A percentile compares a stretch with the other conserved stretches of the same genome.
phyloP scores from a whole-genome alignment of 2,797 vertebrate genomes.

The Spinus pinus region DNA sequence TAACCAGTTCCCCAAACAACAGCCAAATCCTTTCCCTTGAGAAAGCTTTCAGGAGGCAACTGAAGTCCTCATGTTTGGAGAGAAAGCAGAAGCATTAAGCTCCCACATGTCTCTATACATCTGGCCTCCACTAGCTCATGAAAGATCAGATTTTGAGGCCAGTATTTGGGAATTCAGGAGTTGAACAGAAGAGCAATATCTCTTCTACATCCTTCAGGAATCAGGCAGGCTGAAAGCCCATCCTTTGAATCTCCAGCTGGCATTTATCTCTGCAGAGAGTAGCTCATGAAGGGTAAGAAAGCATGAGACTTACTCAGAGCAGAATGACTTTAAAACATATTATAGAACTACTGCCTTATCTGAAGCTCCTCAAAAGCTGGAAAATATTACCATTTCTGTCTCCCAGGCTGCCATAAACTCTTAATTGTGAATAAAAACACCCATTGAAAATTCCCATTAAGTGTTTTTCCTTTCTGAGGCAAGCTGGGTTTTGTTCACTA shows the following conservation, averaged over 20 bases:
- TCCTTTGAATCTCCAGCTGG: slow-evolving; percentile 7
- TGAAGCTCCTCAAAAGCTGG: slow-evolving; percentile 1
- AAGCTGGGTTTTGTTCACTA: slow-evolving; percentile 1
- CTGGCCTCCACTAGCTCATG: neutral
- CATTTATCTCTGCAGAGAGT: neutral
- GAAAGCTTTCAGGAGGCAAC: slow-evolving; percentile 14
- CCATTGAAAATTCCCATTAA: slow-evolving; percentile 25
- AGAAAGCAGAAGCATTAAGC: slow-evolving; percentile 26
- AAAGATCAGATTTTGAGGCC: neutral
- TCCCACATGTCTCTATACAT: neutral
- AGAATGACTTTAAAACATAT: neutral
- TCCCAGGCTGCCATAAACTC: slow-evolving; percentile 21
- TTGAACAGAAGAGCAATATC: neutral
- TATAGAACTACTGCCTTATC: neutral
- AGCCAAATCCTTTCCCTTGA: neutral
- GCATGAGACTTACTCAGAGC: neutral
- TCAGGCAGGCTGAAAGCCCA: neutral
- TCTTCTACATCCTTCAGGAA: neutral
- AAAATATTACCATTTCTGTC: slow-evolving; percentile 24
- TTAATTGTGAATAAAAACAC: slow-evolving; percentile 35
- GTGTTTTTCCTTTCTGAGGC: slow-evolving; percentile 2
- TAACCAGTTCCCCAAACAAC: slow-evolving; percentile 24
- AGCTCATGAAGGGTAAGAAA: neutral
- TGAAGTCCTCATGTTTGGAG: neutral
- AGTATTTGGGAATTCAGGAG: neutral